phyloP scores from a whole-genome alignment of 1,140 invertebrate species.

The Vanessa tameamea region DNA sequence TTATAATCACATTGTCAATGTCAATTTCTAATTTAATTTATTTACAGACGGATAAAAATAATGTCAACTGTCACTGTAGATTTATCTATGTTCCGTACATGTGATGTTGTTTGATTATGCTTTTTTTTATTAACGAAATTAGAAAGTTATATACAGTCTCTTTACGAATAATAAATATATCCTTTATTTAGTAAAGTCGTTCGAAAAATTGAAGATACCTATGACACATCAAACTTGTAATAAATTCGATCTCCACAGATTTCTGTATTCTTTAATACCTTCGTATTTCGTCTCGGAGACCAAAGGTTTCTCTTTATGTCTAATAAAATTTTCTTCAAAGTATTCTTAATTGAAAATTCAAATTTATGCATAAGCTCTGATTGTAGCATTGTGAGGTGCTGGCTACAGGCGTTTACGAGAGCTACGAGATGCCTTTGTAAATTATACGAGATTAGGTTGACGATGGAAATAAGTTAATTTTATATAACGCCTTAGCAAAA shows the following conservation, averaged over 20 bases:
- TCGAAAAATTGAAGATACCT: no score
- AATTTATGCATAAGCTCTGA: conserved; percentile 81
- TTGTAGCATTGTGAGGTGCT: conserved; percentile 64
- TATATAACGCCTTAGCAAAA: conserved; percentile 30
- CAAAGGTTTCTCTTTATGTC: conserved; percentile 79
- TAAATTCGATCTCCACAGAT: conserved; percentile 34
- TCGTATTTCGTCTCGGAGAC: conserved; percentile 76
- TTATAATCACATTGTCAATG: no score
- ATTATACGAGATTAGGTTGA: conserved; percentile 66
- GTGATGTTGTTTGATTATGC: no score
- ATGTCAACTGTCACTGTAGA: no score
- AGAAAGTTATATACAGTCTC: no score
- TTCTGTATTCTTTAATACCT: conserved; percentile 60
- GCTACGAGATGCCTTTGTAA: conserved; percentile 62
- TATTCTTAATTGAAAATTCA: conserved; percentile 80
- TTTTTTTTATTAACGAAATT: no score
- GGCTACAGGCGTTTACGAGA: conserved; percentile 62
- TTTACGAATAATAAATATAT: neutral
- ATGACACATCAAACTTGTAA: neutral
- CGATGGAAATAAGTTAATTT: conserved; percentile 48
- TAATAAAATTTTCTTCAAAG: conserved; percentile 80
- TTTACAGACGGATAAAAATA: no score
- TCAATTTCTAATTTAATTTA: no score
- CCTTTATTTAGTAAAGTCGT: neutral
- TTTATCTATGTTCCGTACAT: no score